Evolutionary conservation across 2,113 vertebrate genomes (phyloP), one percentile per base, ranked within the genome.

Genomic region (Lycocorax pyrrhopterus): DNA sequence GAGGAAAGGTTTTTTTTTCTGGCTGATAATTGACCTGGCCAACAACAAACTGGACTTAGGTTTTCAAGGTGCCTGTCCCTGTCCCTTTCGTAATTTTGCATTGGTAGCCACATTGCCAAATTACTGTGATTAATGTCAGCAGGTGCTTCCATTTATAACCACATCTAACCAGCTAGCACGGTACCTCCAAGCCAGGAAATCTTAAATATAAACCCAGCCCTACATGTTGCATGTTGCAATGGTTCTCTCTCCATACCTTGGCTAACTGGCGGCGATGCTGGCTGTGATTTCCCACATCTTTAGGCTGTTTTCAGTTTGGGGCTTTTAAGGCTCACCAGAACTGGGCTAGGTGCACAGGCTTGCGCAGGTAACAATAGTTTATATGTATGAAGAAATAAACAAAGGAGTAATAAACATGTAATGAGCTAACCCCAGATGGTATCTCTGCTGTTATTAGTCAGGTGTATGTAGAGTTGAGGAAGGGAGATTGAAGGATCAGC

Each of bases 361-460:
- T 52, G 32, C 66, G 33, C 83, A 92, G 66, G 95, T 92, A 97
- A 71, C 90, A 94, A 75, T 79, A 83, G 83, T 90, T 96, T 95
- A 86, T 86, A 88, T 96, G 96, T 95, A 79, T 68, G 69, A 82
- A 93, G 86, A 92, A 95, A 79, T 96, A 95, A 95, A 96, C 84
- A 95, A 92, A 84, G 64, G 69, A 81, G 66, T 84, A 96, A 95
- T 94, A 96, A 96, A 95, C 90, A 92, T 60, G 83, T 92, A 95
- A 96, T 66, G 86, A 86, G 73, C 95, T 93, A 96, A 95, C 86
- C 96, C 86, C 80, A 96, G 94, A 96, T 95, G 56, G 43, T 96
- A 95, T 96, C 92, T 94, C 49, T 52, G n/a, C 41, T 87, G 68
- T 84, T 96, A 94, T 84, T 96, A 72, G 80, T 90, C 88, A 92